Conservation (phyloP, 2,888 invertebrate genomes). For the Prostheceraeus crozeri region DNA sequence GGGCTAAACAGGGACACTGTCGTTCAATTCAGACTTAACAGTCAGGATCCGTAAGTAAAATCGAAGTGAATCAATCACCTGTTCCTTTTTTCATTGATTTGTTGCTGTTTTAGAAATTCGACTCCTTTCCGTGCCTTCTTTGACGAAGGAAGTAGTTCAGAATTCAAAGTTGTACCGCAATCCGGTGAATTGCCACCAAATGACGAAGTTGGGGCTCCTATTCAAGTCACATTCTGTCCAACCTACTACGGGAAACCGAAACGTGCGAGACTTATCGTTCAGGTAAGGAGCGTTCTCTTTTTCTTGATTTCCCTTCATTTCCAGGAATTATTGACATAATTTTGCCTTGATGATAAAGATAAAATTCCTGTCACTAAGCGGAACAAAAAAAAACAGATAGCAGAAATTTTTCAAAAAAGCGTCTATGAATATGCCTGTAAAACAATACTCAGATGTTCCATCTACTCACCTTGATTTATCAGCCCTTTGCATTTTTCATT, state of each 20-base stretch:
- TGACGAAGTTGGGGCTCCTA: slow-evolving; percentile 47
- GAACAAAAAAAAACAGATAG: too few species aligned
- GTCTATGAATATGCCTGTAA: too few species aligned
- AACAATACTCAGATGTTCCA: too few species aligned
- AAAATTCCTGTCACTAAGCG: too few species aligned
- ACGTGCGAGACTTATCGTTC: slow-evolving; percentile 51
- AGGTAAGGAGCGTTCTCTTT: slow-evolving; percentile 44
- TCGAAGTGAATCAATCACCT: neutral
- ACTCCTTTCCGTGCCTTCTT: slow-evolving; percentile 51
- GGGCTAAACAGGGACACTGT: slow-evolving; percentile 51
- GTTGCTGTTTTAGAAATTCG: slow-evolving; percentile 44
- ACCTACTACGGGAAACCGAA: slow-evolving; percentile 53
- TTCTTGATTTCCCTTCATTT: too few species aligned
- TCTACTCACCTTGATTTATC: too few species aligned
- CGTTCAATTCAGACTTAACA: slow-evolving; percentile 51
- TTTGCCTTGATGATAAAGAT: too few species aligned
- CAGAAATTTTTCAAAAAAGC: too few species aligned
- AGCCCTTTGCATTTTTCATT: too few species aligned
- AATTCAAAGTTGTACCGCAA: slow-evolving; percentile 50
- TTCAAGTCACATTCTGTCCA: slow-evolving; percentile 51
- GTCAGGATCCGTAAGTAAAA: slow-evolving; percentile 47
- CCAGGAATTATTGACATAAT: too few species aligned
- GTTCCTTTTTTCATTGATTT: slow-evolving; percentile 40
- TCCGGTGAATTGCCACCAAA: slow-evolving; percentile 52
- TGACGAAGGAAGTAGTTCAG: slow-evolving; percentile 51